These are phyloP conservation scores for Sebastes cheni DNA, from an alignment of 2,797 vertebrate genomes.

Conservation along the genomic window DNA sequence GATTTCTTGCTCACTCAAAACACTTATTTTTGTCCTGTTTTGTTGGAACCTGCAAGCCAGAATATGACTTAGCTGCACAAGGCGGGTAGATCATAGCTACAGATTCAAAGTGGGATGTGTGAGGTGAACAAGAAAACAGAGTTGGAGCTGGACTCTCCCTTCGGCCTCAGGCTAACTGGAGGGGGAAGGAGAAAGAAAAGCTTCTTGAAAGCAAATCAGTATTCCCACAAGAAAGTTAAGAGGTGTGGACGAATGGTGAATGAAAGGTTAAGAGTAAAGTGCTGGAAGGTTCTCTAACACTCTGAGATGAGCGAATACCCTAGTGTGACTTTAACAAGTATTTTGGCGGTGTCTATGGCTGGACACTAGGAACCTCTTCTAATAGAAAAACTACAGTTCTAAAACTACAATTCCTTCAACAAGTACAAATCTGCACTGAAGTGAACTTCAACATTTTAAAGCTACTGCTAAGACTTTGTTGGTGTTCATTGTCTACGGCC, in stretches of 20 bases:
- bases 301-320: constrained; percentile 18
- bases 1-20: not conserved
- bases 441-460: not conserved
- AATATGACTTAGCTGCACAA: not conserved
- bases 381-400: constrained; percentile 16
- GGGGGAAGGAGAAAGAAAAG: not conserved
- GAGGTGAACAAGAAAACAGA: constrained; percentile 5
- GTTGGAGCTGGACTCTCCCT: constrained; percentile 16
- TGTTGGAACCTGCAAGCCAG: not conserved
- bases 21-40: not conserved
- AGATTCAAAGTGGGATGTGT: not conserved
- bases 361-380: constrained; percentile 11
- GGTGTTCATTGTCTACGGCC: not conserved
- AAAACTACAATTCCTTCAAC: not conserved
- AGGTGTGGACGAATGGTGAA: constrained; percentile 28
- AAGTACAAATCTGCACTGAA: not conserved
- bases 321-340: not conserved
- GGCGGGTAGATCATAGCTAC: not conserved
- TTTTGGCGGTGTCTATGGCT: not conserved
- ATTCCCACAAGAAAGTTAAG: constrained; percentile 20
- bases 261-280: constrained; percentile 35
- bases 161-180: constrained; percentile 12
- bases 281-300: not conserved
- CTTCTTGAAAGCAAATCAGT: constrained; percentile 27
- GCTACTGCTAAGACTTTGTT: not conserved